Evolutionary conservation across 2,113 vertebrate species (phyloP).

Genomic region (Electrona antarctica): DNA sequence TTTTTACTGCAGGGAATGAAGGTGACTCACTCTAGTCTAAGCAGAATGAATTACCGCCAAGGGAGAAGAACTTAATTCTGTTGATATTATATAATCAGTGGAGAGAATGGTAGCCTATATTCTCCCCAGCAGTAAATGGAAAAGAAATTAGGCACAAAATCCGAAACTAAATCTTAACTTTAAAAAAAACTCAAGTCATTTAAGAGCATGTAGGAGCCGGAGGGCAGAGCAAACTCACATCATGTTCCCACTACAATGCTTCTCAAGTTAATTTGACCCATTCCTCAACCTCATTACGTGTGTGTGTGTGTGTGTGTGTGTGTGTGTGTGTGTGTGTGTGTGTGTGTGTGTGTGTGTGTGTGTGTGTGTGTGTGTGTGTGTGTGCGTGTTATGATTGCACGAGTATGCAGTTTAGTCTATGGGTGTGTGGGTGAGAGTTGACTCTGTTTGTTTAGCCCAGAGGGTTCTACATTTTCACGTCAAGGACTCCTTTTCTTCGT

Average conservation of each 20-base stretch:
- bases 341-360: neutral
- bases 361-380: slow-evolving; percentile 1
- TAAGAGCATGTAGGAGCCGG: neutral
- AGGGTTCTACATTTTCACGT: no score
- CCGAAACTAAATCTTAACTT: neutral
- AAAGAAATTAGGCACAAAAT: slow-evolving; percentile 13
- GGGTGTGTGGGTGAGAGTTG: neutral
- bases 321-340: slow-evolving; percentile 7
- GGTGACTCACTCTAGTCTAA: slow-evolving; percentile 46
- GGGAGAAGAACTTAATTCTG: slow-evolving; percentile 31
- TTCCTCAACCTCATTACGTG: neutral
- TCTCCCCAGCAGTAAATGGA: slow-evolving; percentile 1
- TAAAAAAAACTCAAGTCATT: neutral
- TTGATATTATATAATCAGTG: slow-evolving; percentile 20
- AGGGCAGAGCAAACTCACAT: neutral
- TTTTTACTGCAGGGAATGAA: slow-evolving; percentile 24
- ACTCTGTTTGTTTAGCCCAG: no score
- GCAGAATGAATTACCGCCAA: slow-evolving; percentile 49
- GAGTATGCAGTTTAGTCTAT: neutral
- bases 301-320: slow-evolving; percentile 15
- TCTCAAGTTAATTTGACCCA: slow-evolving; percentile 25
- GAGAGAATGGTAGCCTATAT: slow-evolving; percentile 3
- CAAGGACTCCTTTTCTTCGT: no score
- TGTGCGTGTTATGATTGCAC: neutral
- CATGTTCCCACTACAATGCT: slow-evolving; percentile 6